Percentiles rank a stretch among this genome's conserved stretches.
Conservation (phyloP, 2,797 vertebrate genomes). For the Capromys pilorides region DNA sequence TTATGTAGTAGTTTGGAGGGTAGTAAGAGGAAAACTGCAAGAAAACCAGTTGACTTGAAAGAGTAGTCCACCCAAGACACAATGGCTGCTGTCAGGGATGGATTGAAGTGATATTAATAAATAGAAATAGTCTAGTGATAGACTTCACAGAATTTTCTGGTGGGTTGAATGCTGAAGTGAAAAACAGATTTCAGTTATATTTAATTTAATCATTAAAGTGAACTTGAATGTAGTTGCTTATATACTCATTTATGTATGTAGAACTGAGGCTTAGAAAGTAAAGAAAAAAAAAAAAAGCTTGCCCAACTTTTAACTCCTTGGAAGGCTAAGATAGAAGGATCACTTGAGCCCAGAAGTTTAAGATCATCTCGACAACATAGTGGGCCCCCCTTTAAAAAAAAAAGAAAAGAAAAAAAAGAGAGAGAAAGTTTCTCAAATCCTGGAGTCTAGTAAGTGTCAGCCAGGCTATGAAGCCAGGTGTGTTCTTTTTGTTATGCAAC, state of each 20-base stretch:
- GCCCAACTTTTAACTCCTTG: neutral
- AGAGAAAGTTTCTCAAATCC: neutral
- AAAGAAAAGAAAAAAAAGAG: neutral
- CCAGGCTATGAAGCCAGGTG: neutral
- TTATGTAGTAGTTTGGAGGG: constrained; percentile 30
- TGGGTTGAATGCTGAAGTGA: neutral
- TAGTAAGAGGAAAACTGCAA: neutral
- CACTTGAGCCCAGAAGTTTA: neutral
- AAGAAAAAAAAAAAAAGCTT: neutral
- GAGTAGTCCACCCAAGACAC: neutral
- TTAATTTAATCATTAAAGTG: constrained; percentile 43
- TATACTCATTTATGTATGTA: neutral
- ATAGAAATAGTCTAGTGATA: neutral
- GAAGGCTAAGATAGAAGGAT: neutral
- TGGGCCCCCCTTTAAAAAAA: neutral
- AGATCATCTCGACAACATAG: neutral
- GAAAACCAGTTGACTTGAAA: neutral
- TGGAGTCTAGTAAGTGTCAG: neutral
- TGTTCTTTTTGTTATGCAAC: neutral
- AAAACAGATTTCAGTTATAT: constrained; percentile 23
- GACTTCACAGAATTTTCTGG: neutral
- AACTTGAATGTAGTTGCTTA: neutral
- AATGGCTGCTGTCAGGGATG: neutral
- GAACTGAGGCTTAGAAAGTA: neutral
- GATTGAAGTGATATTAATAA: neutral